Percentiles rank a stretch among this genome's conserved stretches.
Evolutionary conservation across 2,113 vertebrate genomes (phyloP).

Genomic region (Agapornis roseicollis): DNA sequence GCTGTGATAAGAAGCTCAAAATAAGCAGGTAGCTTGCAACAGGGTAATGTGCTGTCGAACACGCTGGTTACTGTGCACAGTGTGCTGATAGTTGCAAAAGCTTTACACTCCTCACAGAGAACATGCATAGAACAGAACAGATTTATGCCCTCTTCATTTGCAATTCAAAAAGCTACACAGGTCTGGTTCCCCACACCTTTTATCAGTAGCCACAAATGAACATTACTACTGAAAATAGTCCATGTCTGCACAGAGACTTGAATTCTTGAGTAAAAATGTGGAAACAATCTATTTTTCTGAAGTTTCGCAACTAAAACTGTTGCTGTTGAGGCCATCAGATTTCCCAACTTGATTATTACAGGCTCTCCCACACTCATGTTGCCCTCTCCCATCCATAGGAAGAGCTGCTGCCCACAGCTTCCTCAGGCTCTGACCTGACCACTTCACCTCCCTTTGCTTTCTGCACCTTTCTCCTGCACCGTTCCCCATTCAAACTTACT

Average conservation of each 20-base stretch:
- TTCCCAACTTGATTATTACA: background rate
- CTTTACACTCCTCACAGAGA: background rate
- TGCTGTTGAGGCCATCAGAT: background rate
- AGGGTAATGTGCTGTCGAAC: background rate
- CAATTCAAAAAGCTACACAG: background rate
- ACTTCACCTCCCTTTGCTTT: background rate
- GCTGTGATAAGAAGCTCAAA: background rate
- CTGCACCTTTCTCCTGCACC: background rate
- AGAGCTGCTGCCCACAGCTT: background rate
- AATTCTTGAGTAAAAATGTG: background rate
- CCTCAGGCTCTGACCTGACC: background rate
- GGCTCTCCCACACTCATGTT: background rate
- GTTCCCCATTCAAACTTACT: background rate
- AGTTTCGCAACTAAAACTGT: background rate
- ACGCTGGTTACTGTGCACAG: background rate
- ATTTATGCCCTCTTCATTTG: background rate
- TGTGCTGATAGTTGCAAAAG: background rate
- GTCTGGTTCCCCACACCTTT: background rate
- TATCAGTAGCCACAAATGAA: background rate
- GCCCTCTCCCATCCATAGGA: fast-evolving
- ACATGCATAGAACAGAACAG: fast-evolving
- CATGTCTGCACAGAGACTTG: background rate
- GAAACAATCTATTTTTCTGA: background rate
- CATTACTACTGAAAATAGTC: background rate
- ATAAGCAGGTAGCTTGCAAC: background rate